Percentiles rank a stretch among this genome's conserved stretches.
phyloP scores from a whole-genome alignment of 2,113 vertebrate genomes.

The Rhabdornis inornatus region DNA sequence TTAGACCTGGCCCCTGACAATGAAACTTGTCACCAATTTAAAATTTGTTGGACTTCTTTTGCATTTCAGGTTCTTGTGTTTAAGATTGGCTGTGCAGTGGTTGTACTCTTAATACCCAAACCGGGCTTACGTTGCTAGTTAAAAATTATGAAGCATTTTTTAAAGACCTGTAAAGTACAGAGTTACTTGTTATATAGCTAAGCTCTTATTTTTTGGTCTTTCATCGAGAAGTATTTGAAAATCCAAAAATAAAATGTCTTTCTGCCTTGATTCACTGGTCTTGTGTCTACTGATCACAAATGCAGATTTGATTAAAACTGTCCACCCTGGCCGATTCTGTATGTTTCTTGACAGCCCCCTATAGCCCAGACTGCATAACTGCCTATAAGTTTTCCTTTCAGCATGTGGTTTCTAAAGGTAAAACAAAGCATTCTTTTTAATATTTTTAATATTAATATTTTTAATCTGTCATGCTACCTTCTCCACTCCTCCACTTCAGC shows the following conservation, averaged over 20 bases:
- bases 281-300: neutral
- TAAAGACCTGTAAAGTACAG: slow-evolving; percentile 23
- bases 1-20: neutral
- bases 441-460: too few relatives aligned
- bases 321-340: neutral
- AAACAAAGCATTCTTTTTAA: neutral
- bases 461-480: neutral
- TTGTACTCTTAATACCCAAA: neutral
- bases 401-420: neutral
- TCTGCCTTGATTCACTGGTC: neutral
- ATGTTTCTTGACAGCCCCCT: slow-evolving; percentile 30
- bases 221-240: neutral
- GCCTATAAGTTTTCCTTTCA: neutral
- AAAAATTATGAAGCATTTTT: slow-evolving; percentile 29
- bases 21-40: neutral
- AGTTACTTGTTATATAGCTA: neutral
- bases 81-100: neutral
- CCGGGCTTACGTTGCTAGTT: neutral
- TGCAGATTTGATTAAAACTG: neutral
- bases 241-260: neutral
- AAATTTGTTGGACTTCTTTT: neutral
- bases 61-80: neutral
- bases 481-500: neutral
- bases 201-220: slow-evolving; percentile 1
- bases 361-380: neutral